Percentiles rank a stretch among this genome's conserved stretches.
Evolutionary conservation across 2,113 vertebrate species (phyloP).

Genomic region (Pycnonotus jocosus): DNA sequence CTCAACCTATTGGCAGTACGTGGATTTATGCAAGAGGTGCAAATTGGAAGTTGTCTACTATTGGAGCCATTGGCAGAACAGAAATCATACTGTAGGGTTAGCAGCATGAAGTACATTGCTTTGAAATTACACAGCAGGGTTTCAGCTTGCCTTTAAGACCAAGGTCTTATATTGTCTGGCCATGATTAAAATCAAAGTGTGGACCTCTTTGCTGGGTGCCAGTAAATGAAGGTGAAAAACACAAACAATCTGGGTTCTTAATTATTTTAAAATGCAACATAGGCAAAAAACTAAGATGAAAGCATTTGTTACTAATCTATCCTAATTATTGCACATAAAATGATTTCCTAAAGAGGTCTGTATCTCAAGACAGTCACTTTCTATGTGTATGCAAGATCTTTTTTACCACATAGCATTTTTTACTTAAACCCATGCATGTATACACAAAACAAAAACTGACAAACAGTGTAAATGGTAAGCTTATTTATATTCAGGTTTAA

Average conservation of each 20-base stretch:
- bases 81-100: slow-evolving; percentile 75
- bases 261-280: slow-evolving; percentile 73
- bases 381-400: background rate
- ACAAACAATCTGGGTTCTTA: slow-evolving; percentile 77
- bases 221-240: slow-evolving; percentile 76
- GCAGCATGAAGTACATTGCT: slow-evolving; percentile 78
- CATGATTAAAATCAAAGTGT: slow-evolving; percentile 79
- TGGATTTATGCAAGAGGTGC: slow-evolving; percentile 80
- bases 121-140: slow-evolving; percentile 78
- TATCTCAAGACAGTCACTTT: background rate
- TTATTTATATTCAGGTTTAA: background rate
- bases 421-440: background rate
- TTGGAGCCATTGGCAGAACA: slow-evolving; percentile 68
- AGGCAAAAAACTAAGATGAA: slow-evolving; percentile 72
- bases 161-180: slow-evolving; percentile 71
- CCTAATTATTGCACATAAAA: slow-evolving; percentile 76
- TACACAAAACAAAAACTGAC: background rate
- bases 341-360: slow-evolving; percentile 56
- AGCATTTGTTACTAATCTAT: slow-evolving; percentile 73
- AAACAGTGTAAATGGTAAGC: background rate
- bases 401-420: background rate
- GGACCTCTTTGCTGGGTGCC: slow-evolving; percentile 74
- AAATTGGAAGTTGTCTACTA: slow-evolving; percentile 75
- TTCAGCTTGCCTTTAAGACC: slow-evolving; percentile 67
- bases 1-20: slow-evolving; percentile 73